Percentiles rank a stretch among this genome's conserved stretches.
Evolutionary conservation across 2,113 vertebrate genomes (phyloP).

Genomic region (Tauraco erythrolophus): DNA sequence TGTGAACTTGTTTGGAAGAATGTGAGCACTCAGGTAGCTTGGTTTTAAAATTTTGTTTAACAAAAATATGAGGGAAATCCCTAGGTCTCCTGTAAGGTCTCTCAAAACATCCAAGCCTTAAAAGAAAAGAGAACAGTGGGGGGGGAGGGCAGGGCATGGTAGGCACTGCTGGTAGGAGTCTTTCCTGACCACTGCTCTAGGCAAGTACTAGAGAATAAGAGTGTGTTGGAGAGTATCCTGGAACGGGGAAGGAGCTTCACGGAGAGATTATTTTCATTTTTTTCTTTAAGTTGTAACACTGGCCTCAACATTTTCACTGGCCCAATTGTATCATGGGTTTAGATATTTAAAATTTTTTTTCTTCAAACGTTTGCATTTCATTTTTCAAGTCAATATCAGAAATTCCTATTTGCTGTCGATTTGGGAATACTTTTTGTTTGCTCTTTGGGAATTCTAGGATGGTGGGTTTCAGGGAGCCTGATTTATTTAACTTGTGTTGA

Average conservation of each 20-base stretch:
- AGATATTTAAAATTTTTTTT: not conserved
- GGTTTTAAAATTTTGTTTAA: constrained; percentile 31
- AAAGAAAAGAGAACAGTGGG: not conserved
- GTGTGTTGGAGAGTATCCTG: not conserved
- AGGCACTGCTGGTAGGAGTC: not conserved
- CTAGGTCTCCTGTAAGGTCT: not conserved
- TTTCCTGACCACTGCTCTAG: not conserved
- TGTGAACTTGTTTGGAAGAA: constrained; percentile 49
- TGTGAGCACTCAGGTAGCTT: not conserved
- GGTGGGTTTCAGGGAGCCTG: not conserved
- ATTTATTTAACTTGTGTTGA: not conserved
- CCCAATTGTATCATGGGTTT: not conserved
- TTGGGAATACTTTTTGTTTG: not conserved
- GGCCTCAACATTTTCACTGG: not conserved
- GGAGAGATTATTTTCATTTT: not conserved
- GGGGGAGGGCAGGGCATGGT: not conserved
- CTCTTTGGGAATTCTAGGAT: not conserved
- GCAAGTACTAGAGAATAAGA: not conserved
- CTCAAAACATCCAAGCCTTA: not conserved
- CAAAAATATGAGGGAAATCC: constrained; percentile 1
- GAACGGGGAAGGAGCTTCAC: not conserved
- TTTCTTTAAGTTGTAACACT: not conserved
- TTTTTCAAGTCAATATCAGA: not conserved
- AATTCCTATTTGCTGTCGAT: not conserved
- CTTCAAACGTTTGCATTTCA: not conserved